Evolutionary conservation across 1,140 invertebrate genomes (phyloP).

Genomic region (Drosophila lacertosa): DNA sequence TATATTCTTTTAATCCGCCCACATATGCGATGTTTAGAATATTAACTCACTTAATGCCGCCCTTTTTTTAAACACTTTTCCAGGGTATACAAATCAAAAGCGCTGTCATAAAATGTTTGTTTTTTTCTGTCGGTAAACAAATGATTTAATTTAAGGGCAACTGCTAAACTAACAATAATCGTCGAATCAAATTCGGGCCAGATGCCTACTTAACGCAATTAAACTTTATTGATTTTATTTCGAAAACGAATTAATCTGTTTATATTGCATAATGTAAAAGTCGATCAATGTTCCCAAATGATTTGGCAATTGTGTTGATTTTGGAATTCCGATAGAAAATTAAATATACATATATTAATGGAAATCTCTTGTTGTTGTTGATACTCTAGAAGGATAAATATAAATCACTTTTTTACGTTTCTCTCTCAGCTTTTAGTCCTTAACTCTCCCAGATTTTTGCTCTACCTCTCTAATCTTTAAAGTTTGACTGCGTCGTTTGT

Average conservation of each 20-base stretch:
- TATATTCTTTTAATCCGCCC: no score
- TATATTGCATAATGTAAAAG: neutral
- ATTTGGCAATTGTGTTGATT: neutral
- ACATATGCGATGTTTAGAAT: no score
- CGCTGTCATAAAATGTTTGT: neutral
- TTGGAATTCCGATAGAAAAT: neutral
- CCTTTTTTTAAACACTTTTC: neutral
- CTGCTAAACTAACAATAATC: conserved; percentile 1
- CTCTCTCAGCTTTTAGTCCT: no score
- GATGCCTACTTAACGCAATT: conserved; percentile 1
- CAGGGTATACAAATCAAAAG: neutral
- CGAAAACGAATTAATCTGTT: neutral
- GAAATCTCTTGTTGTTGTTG: no score
- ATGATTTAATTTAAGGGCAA: neutral
- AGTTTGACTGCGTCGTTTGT: no score
- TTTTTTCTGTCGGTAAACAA: neutral
- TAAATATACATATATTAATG: no score
- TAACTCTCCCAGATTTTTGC: no score
- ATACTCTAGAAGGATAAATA: no score
- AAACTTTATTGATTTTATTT: conserved; percentile 8
- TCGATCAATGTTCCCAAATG: neutral
- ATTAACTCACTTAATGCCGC: no score
- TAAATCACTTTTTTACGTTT: no score
- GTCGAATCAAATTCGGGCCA: neutral
- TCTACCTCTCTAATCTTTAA: no score